A percentile compares a stretch with the other conserved stretches of the same genome.
Evolutionary conservation across 2,113 vertebrate genomes (phyloP).

Genomic region (Orthonyx spaldingii): DNA sequence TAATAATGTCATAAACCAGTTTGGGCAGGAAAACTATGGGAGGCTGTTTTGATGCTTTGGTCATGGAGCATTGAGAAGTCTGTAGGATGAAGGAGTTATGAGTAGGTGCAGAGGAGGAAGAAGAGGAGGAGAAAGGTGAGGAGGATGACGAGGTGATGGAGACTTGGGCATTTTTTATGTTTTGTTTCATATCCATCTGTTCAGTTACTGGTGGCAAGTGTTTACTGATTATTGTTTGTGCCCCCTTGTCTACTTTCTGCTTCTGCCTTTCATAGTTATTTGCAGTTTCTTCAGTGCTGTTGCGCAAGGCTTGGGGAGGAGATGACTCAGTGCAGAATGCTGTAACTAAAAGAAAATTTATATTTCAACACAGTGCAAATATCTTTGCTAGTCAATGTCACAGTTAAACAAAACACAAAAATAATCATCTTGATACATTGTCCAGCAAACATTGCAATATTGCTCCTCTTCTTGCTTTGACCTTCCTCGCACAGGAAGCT

Average conservation of each 20-base stretch:
- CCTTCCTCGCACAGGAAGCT: neutral
- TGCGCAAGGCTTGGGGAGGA: constrained; percentile 5
- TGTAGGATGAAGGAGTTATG: constrained; percentile 61
- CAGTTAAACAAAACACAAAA: neutral
- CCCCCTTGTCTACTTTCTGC: constrained; percentile 31
- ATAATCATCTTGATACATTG: neutral
- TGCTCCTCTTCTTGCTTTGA: neutral
- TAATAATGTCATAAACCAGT: constrained; percentile 85
- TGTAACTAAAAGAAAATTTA: constrained; percentile 43
- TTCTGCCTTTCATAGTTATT: constrained; percentile 49
- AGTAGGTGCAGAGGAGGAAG: constrained; percentile 69
- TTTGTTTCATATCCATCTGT: constrained; percentile 46
- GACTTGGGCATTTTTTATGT: constrained; percentile 34
- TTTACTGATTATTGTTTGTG: constrained; percentile 23
- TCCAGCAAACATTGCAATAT: neutral
- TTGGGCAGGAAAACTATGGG: constrained; percentile 91
- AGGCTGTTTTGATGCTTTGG: constrained; percentile 80
- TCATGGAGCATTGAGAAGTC: constrained; percentile 82
- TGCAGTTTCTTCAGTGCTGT: constrained; percentile 45
- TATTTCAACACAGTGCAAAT: neutral
- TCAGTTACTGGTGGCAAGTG: constrained; percentile 39
- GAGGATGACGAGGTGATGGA: constrained; percentile 43
- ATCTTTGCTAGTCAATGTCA: neutral
- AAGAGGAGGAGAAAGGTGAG: constrained; percentile 73
- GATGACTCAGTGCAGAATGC: constrained; percentile 56